These are phyloP conservation scores for Thera britannica DNA, from an alignment of 2,888 invertebrate species.

Conservation along the genomic window DNA sequence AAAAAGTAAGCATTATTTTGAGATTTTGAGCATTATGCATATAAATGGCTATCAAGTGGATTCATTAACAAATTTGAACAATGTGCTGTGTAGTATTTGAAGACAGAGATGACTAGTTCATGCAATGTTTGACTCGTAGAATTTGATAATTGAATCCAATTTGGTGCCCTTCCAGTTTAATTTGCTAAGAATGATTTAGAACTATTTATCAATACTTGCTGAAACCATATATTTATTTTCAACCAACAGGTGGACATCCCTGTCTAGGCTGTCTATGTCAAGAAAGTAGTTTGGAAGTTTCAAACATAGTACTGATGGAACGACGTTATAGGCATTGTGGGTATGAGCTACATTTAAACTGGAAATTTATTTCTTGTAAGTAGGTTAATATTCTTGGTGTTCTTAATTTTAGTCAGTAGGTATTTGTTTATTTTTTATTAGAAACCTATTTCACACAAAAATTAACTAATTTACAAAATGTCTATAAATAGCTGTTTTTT, in stretches of 20 bases:
- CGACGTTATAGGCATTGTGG: slow-evolving; percentile 33
- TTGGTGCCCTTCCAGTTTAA: background rate
- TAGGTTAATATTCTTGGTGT: slow-evolving; percentile 9
- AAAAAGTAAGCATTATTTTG: background rate
- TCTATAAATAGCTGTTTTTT: background rate
- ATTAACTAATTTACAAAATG: background rate
- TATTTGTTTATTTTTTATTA: background rate
- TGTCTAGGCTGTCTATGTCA: slow-evolving; percentile 28
- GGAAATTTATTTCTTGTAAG: slow-evolving; percentile 18
- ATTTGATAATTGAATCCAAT: slow-evolving; percentile 9
- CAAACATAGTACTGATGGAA: slow-evolving; percentile 30
- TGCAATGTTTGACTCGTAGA: background rate
- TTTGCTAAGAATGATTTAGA: background rate
- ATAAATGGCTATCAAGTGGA: background rate
- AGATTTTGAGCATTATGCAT: background rate
- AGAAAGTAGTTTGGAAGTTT: slow-evolving; percentile 31
- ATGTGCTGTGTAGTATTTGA: background rate
- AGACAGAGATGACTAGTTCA: background rate
- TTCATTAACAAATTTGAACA: background rate
- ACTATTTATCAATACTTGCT: background rate
- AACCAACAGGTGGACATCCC: slow-evolving; percentile 35
- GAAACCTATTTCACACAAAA: background rate
- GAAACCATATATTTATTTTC: slow-evolving; percentile 25
- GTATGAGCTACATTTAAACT: slow-evolving; percentile 26
- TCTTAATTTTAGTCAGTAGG: slow-evolving; percentile 11